Evolutionary conservation across 1,140 invertebrate species (phyloP).

Genomic region (Musca domestica): DNA sequence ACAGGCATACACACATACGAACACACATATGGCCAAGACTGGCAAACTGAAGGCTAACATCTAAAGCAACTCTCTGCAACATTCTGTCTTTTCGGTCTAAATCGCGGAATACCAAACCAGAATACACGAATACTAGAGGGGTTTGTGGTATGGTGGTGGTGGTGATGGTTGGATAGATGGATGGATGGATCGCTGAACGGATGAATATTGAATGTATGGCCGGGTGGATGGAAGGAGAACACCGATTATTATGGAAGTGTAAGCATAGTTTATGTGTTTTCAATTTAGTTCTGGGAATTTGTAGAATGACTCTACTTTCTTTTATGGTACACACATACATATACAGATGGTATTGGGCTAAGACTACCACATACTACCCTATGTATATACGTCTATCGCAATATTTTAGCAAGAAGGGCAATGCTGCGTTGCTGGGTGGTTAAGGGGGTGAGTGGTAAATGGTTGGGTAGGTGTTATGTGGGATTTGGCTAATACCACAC

Average conservation of each 20-base stretch:
- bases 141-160: not conserved
- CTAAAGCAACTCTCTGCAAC: slow-evolving; percentile 3
- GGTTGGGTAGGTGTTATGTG: slow-evolving; percentile 3
- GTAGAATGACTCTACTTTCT: slow-evolving; percentile 6
- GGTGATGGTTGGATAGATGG: not conserved
- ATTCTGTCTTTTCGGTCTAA: too few relatives aligned
- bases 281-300: slow-evolving; percentile 19
- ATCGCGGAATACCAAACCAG: too few relatives aligned
- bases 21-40: not conserved
- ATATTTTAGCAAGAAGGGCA: too few relatives aligned
- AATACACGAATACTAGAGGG: not conserved
- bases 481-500: slow-evolving; percentile 15
- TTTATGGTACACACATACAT: not conserved
- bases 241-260: slow-evolving; percentile 15
- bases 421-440: not conserved
- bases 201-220: not conserved
- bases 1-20: not conserved
- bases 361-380: not conserved
- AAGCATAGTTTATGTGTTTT: slow-evolving; percentile 16
- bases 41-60: slow-evolving; percentile 15
- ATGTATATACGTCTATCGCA: not conserved
- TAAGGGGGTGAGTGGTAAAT: not conserved
- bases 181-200: too few relatives aligned
- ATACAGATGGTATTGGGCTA: not conserved
- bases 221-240: not conserved